A percentile compares a stretch with the other conserved stretches of the same genome.
Conservation (phyloP, 2,888 invertebrate genomes). For the Dryomyza anilis region DNA sequence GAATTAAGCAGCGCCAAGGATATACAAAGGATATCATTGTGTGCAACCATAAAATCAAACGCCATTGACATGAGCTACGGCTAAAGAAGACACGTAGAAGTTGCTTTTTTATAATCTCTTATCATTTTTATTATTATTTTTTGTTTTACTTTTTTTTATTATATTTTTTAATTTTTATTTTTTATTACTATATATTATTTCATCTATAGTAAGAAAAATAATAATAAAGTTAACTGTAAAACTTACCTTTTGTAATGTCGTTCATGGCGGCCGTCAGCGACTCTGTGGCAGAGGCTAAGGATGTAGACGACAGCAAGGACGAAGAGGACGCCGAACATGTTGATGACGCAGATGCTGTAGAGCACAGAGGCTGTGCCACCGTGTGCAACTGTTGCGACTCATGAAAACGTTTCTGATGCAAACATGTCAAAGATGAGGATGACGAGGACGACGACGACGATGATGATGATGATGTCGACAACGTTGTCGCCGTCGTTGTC, state of each 20-base stretch:
- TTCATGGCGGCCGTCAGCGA: not conserved
- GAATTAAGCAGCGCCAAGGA: too few relatives aligned
- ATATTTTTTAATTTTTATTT: too few relatives aligned
- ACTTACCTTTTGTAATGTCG: slow-evolving; percentile 17
- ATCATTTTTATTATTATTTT: too few relatives aligned
- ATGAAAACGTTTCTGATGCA: slow-evolving; percentile 56
- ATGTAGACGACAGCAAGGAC: slow-evolving; percentile 5
- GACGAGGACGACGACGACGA: slow-evolving; percentile 26
- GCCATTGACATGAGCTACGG: not conserved
- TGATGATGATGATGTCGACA: too few relatives aligned
- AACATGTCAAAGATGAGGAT: slow-evolving; percentile 47
- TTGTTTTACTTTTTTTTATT: too few relatives aligned
- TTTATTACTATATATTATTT: too few relatives aligned
- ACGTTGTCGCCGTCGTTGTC: slow-evolving; percentile 32
- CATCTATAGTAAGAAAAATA: too few relatives aligned
- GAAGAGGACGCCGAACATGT: slow-evolving; percentile 11
- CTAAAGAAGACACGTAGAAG: too few relatives aligned
- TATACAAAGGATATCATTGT: too few relatives aligned
- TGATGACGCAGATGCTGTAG: slow-evolving; percentile 11
- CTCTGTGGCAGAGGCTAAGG: not conserved
- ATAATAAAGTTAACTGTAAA: not conserved
- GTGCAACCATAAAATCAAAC: not conserved
- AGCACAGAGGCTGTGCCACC: slow-evolving; percentile 33
- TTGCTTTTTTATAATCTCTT: not conserved
- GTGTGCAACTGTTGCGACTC: slow-evolving; percentile 51